These are phyloP conservation scores for Leptinotarsa peninsularis DNA, from an alignment of 2,888 invertebrate species.

Conservation along the genomic window DNA sequence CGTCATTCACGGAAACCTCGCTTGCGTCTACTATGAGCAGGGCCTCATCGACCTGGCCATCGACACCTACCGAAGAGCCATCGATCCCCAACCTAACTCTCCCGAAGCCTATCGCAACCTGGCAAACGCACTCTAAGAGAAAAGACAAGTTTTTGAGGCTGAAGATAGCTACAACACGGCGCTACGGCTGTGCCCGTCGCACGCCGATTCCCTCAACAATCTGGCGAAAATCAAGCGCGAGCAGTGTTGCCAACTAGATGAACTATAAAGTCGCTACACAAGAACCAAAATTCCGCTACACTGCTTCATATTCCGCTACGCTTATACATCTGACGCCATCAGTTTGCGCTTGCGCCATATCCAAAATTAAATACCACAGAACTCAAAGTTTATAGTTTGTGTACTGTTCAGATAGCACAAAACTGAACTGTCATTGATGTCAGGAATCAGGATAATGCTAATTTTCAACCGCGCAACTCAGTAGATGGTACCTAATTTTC, in stretches of 20 bases:
- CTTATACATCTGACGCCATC: too few species aligned
- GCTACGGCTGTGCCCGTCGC: constrained; percentile 90
- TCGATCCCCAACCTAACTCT: constrained; percentile 98
- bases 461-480: too few species aligned
- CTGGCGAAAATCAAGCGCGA: constrained; percentile 95
- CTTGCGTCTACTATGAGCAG: constrained; percentile 99
- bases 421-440: too few species aligned
- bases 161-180: constrained; percentile 98
- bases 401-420: too few species aligned
- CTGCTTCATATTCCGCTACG: too few species aligned
- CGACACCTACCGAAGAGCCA: constrained; percentile 96
- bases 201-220: constrained; percentile 99
- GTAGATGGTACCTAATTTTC: too few species aligned
- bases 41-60: constrained; percentile 98
- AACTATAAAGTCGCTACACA: too few species aligned
- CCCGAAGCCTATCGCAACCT: constrained; percentile 99
- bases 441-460: too few species aligned
- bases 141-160: constrained; percentile 87
- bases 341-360: too few species aligned
- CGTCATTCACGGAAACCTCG: constrained; percentile 96
- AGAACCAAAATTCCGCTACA: too few species aligned
- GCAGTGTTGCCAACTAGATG: constrained; percentile 73
- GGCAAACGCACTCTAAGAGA: constrained; percentile 99
- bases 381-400: too few species aligned
- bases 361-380: too few species aligned